Conservation (phyloP, 2,113 vertebrate species). For the Trochalopteron elliotii region DNA sequence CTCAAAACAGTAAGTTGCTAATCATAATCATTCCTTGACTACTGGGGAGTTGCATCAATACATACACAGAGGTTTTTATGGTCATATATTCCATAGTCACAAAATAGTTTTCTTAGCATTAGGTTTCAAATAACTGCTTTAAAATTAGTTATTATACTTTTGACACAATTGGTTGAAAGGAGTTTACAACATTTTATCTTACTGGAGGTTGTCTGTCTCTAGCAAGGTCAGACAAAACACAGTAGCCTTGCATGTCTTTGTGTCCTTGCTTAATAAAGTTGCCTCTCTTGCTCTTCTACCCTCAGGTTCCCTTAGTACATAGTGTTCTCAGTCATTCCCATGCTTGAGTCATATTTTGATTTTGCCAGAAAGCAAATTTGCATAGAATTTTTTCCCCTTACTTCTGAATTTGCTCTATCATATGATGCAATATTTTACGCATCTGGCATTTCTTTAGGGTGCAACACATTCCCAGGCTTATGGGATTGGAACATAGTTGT, state of each 20-base stretch:
- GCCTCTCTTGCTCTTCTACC: background rate
- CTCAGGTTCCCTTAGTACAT: background rate
- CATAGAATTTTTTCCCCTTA: background rate
- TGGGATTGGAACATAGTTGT: background rate
- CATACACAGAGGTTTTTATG: background rate
- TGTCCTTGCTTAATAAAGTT: background rate
- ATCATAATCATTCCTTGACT: background rate
- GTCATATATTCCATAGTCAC: background rate
- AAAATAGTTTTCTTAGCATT: background rate
- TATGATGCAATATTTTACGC: background rate
- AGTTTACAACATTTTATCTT: background rate
- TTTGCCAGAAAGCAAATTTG: background rate
- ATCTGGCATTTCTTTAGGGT: background rate
- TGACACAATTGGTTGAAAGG: background rate
- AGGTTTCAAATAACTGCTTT: background rate
- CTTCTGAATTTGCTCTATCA: background rate
- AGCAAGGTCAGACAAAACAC: background rate
- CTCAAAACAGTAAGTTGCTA: background rate
- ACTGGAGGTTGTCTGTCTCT: background rate
- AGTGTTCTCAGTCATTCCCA: background rate
- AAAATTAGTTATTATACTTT: background rate
- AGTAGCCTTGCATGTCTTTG: background rate
- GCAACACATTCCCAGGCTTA: background rate
- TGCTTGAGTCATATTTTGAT: background rate
- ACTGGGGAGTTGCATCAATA: background rate